A percentile compares a stretch with the other conserved stretches of the same genome.
phyloP scores from a whole-genome alignment of 2,888 invertebrate species.

The Yponomeuta plumbellus region DNA sequence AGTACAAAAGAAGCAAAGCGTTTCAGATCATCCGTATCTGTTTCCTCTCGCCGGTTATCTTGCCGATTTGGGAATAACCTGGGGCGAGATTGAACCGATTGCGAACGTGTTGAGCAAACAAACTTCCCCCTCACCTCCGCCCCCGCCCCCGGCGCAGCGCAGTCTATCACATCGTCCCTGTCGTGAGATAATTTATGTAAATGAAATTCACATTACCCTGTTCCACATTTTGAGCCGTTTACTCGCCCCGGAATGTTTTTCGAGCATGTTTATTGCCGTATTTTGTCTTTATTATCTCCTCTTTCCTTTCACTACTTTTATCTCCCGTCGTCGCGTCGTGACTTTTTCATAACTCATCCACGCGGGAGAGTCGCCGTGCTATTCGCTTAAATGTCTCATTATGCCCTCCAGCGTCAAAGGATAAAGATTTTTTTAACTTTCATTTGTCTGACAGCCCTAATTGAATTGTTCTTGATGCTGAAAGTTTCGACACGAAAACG shows the following conservation, averaged over 20 bases:
- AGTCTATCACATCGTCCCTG: slow-evolving; percentile 39
- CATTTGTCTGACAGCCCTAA: slow-evolving; percentile 29
- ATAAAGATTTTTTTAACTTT: slow-evolving; percentile 35
- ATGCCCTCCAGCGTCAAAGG: background rate
- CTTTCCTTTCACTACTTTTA: slow-evolving; percentile 49
- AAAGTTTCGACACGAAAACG: background rate
- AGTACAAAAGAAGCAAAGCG: too few species aligned
- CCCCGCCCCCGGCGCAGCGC: slow-evolving; percentile 22
- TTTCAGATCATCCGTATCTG: background rate
- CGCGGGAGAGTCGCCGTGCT: slow-evolving; percentile 34
- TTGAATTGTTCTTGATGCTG: background rate
- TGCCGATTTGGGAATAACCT: background rate
- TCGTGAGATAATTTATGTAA: slow-evolving; percentile 68
- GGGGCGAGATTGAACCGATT: slow-evolving; percentile 31
- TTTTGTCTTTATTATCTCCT: slow-evolving; percentile 63
- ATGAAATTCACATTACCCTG: slow-evolving; percentile 68
- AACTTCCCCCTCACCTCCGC: slow-evolving; percentile 35
- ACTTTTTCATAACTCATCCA: slow-evolving; percentile 48
- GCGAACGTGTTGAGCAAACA: slow-evolving; percentile 53
- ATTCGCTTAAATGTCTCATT: slow-evolving; percentile 39
- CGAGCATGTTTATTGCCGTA: slow-evolving; percentile 59
- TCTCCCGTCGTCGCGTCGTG: slow-evolving; percentile 31
- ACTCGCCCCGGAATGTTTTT: slow-evolving; percentile 53
- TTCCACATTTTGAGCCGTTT: slow-evolving; percentile 53
- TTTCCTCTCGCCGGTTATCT: background rate